Conservation (phyloP, 2,888 invertebrate species). For the Harpagoxenus sublaevis region DNA sequence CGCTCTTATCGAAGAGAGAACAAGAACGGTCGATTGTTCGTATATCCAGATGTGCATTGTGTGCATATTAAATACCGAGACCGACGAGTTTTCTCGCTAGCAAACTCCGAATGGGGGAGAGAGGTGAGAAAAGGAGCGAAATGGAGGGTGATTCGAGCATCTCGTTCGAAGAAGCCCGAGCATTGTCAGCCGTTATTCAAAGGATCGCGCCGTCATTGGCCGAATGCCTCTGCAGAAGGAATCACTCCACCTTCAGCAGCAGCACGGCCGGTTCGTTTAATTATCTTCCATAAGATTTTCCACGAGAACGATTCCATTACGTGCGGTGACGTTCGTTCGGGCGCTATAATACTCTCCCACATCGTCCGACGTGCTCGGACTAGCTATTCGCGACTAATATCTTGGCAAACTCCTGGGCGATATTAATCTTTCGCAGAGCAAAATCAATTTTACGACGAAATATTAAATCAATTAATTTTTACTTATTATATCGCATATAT, state of each 20-base stretch:
- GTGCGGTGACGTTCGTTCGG: slow-evolving; percentile 23
- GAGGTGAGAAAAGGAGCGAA: slow-evolving; percentile 28
- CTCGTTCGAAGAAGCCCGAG: slow-evolving; percentile 8
- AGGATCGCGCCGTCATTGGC: slow-evolving; percentile 32
- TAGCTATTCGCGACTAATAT: slow-evolving; percentile 31
- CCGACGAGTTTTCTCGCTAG: neutral
- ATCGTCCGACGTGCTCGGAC: slow-evolving; percentile 20
- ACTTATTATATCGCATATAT: neutral
- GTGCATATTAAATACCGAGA: slow-evolving; percentile 21
- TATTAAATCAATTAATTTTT: neutral
- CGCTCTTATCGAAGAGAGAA: too few species aligned
- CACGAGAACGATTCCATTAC: slow-evolving; percentile 51
- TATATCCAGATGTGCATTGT: neutral
- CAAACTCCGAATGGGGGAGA: neutral
- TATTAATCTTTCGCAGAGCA: neutral
- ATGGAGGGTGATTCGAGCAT: slow-evolving; percentile 26
- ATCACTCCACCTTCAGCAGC: slow-evolving; percentile 24
- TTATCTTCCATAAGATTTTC: slow-evolving; percentile 53
- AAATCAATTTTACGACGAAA: slow-evolving; percentile 7
- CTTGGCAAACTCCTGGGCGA: slow-evolving; percentile 1
- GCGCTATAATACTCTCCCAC: slow-evolving; percentile 22
- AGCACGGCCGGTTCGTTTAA: slow-evolving; percentile 30
- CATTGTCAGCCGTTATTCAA: slow-evolving; percentile 36
- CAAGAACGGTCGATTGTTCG: slow-evolving; percentile 7
- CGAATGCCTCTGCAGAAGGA: slow-evolving; percentile 21